Base-by-base conservation (phyloP, 2,113 vertebrate genomes). In the Otolemur garnettii region DNA sequence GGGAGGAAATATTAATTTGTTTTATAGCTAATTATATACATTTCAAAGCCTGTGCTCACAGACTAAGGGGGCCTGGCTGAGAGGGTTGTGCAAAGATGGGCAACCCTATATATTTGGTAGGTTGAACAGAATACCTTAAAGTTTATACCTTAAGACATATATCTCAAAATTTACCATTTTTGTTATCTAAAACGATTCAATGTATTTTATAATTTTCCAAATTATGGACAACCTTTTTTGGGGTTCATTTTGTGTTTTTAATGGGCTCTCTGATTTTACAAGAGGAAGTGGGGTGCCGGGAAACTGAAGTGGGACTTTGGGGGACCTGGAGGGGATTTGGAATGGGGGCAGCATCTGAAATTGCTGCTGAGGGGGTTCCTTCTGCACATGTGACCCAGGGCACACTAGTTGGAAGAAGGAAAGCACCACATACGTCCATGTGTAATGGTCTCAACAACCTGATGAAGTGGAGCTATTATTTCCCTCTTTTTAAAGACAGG, bases 1-100 rank as follows among this genome's bases (percentile, higher is more conserved):
- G 68, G 87, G 86, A 89, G 57, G 83, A 75, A 53, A 64, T 84
- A 14, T 1, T 92, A 59, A 21, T 28, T 82, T 96, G n/a, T 87
- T 93, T 90, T 62, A 60, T 81, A 62, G 38, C 22, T 79, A 72
- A 50, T 91, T 92, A 66, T 17, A 57, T 83, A 50, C 24, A 38
- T 95, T 83, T 80, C 93, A 87, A 72, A 93, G 90, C 53, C 10
- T 35, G 0, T 55, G 6, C n/a, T 57, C 38, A 33, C 1, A 38
- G 94, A 86, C 57, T 9, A 7, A 78, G 68, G 42, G 88, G 75
- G 22, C 60, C 66, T 19, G 30, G n/a, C 55, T n/a, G 7, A 74
- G 68, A 93, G n/a, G 38, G 19, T 33, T 69, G 62, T 28, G 86
- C 26, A 62, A 55, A 45, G n/a, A n/a, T 9, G 68, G 89, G 30